Evolutionary conservation across 2,113 vertebrate genomes (phyloP).

Genomic region (Pteruthius melanotis): DNA sequence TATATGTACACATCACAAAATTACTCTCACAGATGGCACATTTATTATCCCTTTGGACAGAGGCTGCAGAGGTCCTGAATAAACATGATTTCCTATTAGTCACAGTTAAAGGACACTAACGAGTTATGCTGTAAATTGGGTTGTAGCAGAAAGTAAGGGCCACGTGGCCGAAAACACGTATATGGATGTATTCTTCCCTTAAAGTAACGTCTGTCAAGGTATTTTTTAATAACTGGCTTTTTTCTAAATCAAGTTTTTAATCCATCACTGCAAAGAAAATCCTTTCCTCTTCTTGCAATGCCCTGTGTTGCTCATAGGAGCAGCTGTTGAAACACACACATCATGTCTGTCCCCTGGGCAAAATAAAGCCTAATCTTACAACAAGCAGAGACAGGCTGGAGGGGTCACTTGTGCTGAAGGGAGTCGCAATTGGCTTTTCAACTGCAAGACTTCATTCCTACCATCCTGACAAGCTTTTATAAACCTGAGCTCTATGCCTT

Average conservation of each 20-base stretch:
- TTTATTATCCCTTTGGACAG: not conserved
- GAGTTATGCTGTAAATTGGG: not conserved
- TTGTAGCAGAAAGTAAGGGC: not conserved
- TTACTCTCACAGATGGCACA: not conserved
- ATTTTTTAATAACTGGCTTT: not conserved
- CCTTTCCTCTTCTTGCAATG: not conserved
- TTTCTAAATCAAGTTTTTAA: not conserved
- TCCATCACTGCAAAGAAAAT: not conserved
- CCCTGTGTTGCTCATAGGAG: not conserved
- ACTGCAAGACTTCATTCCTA: not conserved
- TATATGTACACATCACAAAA: not conserved
- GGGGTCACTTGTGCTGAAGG: not conserved
- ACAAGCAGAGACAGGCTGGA: not conserved
- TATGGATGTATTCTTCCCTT: not conserved
- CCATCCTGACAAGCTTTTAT: not conserved
- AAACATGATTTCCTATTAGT: not conserved
- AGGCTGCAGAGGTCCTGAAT: not conserved
- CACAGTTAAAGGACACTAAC: not conserved
- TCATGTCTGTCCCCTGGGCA: not conserved
- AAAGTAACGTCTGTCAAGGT: not conserved
- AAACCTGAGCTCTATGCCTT: constrained; percentile 16
- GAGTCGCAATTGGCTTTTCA: not conserved
- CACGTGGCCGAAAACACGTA: not conserved
- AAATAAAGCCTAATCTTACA: constrained; percentile 21
- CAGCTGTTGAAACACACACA: not conserved